Evolutionary conservation across 2,797 vertebrate genomes (phyloP), one percentile per base, ranked within the genome.

Genomic region (Schizothorax lantsangensis): DNA sequence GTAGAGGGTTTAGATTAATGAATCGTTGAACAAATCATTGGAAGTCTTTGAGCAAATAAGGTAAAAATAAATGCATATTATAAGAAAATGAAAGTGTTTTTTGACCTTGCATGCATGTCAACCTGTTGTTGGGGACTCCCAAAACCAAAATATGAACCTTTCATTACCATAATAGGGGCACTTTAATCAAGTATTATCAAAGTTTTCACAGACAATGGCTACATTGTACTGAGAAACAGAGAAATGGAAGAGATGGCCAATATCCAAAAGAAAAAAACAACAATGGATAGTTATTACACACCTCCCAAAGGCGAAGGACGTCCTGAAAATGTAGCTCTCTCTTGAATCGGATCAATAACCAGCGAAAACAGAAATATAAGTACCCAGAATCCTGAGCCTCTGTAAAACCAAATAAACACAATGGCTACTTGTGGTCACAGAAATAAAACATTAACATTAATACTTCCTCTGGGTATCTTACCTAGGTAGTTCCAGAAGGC

Each of bases 341-440:
- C 95, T 99, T 99, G 90, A 99, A 99, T 91, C 96, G 95, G 92
- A 99, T 99, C 92, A 99, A 94, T 91, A 99, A 93, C 98, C 98
- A 99, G 52, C 98, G 97, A 94, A 99, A 99, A 92, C 98, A 99
- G 95, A 99, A 99, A 89, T 99, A 99, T 68, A 99, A 94, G 89
- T 97, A 99, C 73, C 98, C 98, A 14, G 98, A 99, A 91, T 99
- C 98, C 94, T 99, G 97, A 89, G 97, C 96, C 96, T 99, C 98
- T 99, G 95, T 38, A 74, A n/a, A 83, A 38, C 80, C 21, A 21
- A 45, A 77, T 30, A 79, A 11, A 43, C 45, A 62, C 19, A 64
- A 21, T 8, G 5, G 21, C 33, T 59, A 59, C 52, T 26, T 38
- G 69, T 49, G n/a, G 1, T 23, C 21, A 69, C 21, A 45, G 43